Evolutionary conservation across 2,113 vertebrate species (phyloP).

Genomic region (Capricornis sumatraensis): DNA sequence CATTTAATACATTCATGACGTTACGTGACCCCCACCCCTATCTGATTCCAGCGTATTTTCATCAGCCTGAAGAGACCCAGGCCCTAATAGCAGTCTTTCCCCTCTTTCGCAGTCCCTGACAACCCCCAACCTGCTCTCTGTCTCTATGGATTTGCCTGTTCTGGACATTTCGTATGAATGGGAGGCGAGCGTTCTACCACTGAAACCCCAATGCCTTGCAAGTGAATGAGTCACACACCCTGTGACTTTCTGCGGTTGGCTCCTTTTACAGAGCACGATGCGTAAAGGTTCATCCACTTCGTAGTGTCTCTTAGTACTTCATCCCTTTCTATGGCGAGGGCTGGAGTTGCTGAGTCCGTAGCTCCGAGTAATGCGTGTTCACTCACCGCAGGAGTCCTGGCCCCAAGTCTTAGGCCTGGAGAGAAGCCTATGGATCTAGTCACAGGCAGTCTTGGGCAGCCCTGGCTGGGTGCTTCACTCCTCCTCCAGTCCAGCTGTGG

Average conservation of each 20-base stretch:
- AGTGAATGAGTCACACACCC: not conserved
- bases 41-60: not conserved
- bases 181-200: not conserved
- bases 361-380: accelerated
- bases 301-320: not conserved
- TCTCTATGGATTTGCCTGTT: not conserved
- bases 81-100: not conserved
- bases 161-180: not conserved
- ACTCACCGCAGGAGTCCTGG: not conserved
- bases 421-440: not conserved
- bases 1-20: not conserved
- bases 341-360: not conserved
- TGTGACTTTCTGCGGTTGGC: not conserved
- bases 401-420: not conserved
- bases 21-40: not conserved
- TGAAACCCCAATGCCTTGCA: not conserved
- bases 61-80: not conserved
- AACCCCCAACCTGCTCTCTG: not conserved
- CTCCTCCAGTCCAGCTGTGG: not conserved
- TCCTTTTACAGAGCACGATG: not conserved
- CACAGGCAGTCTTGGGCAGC: not conserved
- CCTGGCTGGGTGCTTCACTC: accelerated
- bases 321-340: not conserved
- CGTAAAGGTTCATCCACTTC: not conserved
- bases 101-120: not conserved